These are phyloP conservation scores for Mormyrus proboscirostris DNA, from an alignment of 2,797 vertebrate genomes.

Conservation along the genomic window DNA sequence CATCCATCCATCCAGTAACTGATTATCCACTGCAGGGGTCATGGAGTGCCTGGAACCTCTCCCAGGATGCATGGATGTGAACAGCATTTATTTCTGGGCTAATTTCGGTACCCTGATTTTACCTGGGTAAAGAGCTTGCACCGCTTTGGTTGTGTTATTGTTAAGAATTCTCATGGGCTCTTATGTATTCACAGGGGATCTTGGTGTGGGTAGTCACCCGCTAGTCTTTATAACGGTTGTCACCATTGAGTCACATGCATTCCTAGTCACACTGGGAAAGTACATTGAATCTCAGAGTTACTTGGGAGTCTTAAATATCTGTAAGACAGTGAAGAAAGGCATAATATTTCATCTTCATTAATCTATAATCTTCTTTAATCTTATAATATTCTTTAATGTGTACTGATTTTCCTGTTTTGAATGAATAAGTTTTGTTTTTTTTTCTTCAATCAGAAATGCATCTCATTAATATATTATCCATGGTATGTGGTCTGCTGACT, in stretches of 20 bases:
- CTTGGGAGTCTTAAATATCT: not conserved
- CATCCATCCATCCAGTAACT: not conserved
- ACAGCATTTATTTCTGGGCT: not conserved
- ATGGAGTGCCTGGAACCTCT: not conserved
- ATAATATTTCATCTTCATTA: not conserved
- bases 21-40: not conserved
- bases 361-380: constrained; percentile 8
- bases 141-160: not conserved
- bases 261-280: constrained; percentile 2
- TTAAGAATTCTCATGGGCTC: not conserved
- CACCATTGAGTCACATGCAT: not conserved
- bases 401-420: not conserved
- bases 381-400: constrained; percentile 5
- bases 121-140: not conserved
- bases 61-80: not conserved
- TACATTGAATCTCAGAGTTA: not conserved
- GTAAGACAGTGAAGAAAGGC: not conserved
- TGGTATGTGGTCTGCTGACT: not conserved
- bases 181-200: not conserved
- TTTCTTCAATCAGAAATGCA: not conserved
- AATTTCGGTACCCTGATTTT: not conserved
- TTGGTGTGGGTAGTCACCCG: not conserved
- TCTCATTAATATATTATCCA: constrained; percentile 2
- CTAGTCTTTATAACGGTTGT: not conserved
- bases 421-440: not conserved